These are phyloP conservation scores for Ciconia maguari DNA, from an alignment of 2,113 vertebrate genomes.

Conservation along the genomic window DNA sequence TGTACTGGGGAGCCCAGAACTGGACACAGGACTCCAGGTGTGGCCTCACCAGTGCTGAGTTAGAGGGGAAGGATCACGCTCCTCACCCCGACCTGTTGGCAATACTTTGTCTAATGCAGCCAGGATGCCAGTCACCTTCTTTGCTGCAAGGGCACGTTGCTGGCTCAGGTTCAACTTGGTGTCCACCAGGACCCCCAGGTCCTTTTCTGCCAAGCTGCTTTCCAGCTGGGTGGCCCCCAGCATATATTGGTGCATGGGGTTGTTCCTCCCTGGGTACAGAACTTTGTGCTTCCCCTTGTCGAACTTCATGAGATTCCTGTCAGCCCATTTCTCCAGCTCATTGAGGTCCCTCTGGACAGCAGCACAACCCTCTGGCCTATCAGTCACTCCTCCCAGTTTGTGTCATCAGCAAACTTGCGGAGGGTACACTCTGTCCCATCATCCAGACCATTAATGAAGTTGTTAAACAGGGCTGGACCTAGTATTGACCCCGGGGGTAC, in stretches of 20 bases:
- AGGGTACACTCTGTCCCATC: neutral
- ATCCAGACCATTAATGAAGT: neutral
- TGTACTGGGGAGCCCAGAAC: neutral
- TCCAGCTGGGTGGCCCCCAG: neutral
- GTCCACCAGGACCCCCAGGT: neutral
- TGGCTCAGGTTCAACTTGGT: neutral
- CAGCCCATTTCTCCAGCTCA: neutral
- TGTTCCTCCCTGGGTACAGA: neutral
- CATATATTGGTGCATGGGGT: too few relatives aligned
- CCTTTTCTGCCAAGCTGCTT: neutral
- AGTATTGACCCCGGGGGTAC: neutral
- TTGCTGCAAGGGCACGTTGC: neutral
- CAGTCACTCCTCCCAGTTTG: neutral
- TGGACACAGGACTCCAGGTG: neutral
- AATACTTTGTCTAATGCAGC: neutral
- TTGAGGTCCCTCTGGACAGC: too few relatives aligned
- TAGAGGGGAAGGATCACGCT: neutral
- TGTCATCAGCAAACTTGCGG: neutral
- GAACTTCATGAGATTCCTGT: neutral
- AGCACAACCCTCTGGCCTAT: fast-evolving
- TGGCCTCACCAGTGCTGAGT: neutral
- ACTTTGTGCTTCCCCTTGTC: neutral
- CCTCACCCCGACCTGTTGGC: neutral
- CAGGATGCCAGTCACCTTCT: neutral
- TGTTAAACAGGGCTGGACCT: neutral